Percentiles rank a stretch among this genome's conserved stretches.
Conservation (phyloP, 2,888 invertebrate genomes). For the Plutella xylostella region DNA sequence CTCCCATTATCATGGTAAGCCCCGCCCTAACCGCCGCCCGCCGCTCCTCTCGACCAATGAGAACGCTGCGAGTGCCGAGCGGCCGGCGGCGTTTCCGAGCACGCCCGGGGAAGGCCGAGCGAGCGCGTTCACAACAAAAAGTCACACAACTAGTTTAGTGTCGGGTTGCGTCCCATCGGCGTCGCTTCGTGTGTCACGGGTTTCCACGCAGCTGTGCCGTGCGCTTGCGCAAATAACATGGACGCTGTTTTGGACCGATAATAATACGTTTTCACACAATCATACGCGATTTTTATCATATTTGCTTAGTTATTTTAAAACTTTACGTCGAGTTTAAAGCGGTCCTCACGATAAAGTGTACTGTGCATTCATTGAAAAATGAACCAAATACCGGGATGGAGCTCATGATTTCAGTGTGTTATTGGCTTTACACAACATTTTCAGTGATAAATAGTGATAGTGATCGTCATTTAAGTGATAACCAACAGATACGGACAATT, state of each 20-base stretch:
- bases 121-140: conserved; percentile 64
- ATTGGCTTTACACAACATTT: conserved; percentile 44
- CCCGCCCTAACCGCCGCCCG: conserved; percentile 51
- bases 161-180: conserved; percentile 69
- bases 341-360: conserved; percentile 1
- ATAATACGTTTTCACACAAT: conserved; percentile 5
- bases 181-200: conserved; percentile 59
- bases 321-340: not conserved
- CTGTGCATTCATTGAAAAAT: conserved; percentile 28
- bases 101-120: conserved; percentile 48
- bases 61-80: conserved; percentile 25
- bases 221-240: conserved; percentile 55
- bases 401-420: conserved; percentile 62
- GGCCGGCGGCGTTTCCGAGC: conserved; percentile 33
- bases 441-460: conserved; percentile 64
- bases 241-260: conserved; percentile 32
- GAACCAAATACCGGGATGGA: conserved; percentile 60
- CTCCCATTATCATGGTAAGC: conserved; percentile 45
- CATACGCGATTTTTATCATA: not conserved
- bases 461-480: conserved; percentile 58
- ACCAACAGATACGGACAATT: conserved; percentile 46
- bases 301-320: conserved; percentile 1
- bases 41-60: conserved; percentile 15
- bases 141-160: conserved; percentile 66
- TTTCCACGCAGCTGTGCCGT: conserved; percentile 29